Base-by-base conservation (phyloP, 2,113 vertebrate genomes). In the Melanerpes aurifrons region DNA sequence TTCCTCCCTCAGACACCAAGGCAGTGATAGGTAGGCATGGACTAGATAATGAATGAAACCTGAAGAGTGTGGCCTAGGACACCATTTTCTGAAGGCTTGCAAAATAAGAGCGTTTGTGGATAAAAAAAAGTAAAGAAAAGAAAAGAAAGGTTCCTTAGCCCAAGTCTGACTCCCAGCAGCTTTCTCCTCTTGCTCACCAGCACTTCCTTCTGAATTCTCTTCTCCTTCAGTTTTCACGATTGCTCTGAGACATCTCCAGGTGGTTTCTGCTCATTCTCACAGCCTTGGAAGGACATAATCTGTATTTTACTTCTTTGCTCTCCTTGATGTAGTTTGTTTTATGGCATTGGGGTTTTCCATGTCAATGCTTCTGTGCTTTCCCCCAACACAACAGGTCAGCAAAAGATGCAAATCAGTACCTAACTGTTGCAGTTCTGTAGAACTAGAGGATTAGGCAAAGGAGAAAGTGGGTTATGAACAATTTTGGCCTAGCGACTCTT, bases 401-500 rank as follows among this genome's bases (percentile, higher is more conserved):
- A 68, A 68, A 83, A 67, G 71, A 54, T n/a, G 22, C 3, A 57
- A 89, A 75, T 58, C 29, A 48, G 86, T 92, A 63, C 21, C 68
- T 4, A 73, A 77, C 20, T 26, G 19, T 40, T 91, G 61, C 31
- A 54, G 63, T 86, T 93, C 72, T 53, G 28, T 56, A 63, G 69
- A 95, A 80, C 31, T 43, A 72, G 17, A 8, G 29, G 8, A 10
- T 62, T 58, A 85, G 56, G 63, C 47, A 50, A 47, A 91, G 89
- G 32, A 74, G 61, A 76, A 59, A 59, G 1, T 28, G 43, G 21
- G 16, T 57, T 89, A 76, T 59, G 64, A 91, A 76, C 35, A 87
- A 56, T 67, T 87, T 21, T 82, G 3, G 59, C 75, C 85, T 91
- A 73, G 67, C 80, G 92, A 80, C 64, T 77, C 73, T 85, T 80